These are phyloP conservation scores for Theodoxus fluviatilis DNA, from an alignment of 2,888 invertebrate genomes.

Conservation along the genomic window DNA sequence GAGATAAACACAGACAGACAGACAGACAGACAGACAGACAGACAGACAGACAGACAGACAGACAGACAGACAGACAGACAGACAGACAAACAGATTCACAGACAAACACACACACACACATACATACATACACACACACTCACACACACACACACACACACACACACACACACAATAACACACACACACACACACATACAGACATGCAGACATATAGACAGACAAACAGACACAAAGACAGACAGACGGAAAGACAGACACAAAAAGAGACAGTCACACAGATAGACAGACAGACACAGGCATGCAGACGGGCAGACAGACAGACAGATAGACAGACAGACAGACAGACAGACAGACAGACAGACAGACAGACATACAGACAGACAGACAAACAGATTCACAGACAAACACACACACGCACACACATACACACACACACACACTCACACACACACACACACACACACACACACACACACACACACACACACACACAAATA, in stretches of 20 bases:
- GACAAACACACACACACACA: slow-evolving; percentile 10
- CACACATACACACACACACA: neutral
- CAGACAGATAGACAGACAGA: slow-evolving; percentile 7
- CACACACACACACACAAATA: neutral
- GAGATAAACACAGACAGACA: neutral
- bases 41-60: slow-evolving; percentile 10
- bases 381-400: neutral
- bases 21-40: neutral
- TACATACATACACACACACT: neutral
- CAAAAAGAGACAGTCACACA: neutral
- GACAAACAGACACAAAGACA: slow-evolving; percentile 1
- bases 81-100: slow-evolving; percentile 8
- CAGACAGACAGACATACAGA: neutral
- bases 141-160: neutral
- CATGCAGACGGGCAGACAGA: slow-evolving; percentile 2
- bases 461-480: neutral
- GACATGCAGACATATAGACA: too few species aligned
- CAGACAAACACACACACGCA: neutral
- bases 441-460: neutral
- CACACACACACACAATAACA: neutral
- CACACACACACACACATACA: slow-evolving; percentile 4
- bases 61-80: slow-evolving; percentile 2
- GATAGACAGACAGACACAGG: neutral
- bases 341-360: neutral
- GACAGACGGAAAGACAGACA: neutral